Percentiles rank a stretch among this genome's conserved stretches.
Conservation (phyloP, 2,113 vertebrate species). For the Cheirogaleus medius region DNA sequence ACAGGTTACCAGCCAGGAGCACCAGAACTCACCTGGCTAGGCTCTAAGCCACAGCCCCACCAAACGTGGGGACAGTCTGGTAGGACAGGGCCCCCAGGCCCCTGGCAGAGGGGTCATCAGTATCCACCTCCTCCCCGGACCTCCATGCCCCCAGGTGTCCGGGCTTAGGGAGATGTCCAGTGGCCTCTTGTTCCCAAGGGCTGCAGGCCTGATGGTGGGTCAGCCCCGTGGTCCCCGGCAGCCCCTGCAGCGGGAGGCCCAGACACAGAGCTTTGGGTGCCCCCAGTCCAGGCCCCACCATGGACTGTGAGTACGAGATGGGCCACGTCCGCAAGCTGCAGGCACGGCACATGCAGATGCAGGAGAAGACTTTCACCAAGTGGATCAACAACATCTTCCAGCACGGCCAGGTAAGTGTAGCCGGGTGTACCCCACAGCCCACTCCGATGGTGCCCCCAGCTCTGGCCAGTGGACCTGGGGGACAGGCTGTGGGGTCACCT, state of each 20-base stretch:
- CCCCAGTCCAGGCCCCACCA: constrained; percentile 30
- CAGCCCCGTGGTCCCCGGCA: neutral
- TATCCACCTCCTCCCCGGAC: neutral
- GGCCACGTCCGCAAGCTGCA: constrained; percentile 91
- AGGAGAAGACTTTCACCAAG: constrained; percentile 96
- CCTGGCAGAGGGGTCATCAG: neutral
- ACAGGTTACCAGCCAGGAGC: neutral
- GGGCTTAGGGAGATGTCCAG: neutral
- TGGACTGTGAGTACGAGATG: constrained; percentile 88
- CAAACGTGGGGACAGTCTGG: neutral
- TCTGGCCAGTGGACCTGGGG: neutral
- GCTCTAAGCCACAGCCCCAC: neutral
- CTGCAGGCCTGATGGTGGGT: neutral
- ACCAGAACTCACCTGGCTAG: neutral
- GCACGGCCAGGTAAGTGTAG: constrained; percentile 84
- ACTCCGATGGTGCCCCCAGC: fast-evolving
- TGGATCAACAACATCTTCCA: constrained; percentile 94
- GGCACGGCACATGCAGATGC: constrained; percentile 90
- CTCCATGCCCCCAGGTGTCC: neutral
- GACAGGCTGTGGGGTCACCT: neutral
- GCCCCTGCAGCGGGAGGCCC: neutral
- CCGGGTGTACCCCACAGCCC: constrained; percentile 57
- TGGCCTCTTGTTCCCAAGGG: neutral
- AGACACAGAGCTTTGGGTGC: neutral
- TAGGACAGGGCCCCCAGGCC: too few species aligned